A percentile compares a stretch with the other conserved stretches of the same genome.
These are phyloP conservation scores for Coreius guichenoti DNA, from an alignment of 2,797 vertebrate species.

Conservation along the genomic window DNA sequence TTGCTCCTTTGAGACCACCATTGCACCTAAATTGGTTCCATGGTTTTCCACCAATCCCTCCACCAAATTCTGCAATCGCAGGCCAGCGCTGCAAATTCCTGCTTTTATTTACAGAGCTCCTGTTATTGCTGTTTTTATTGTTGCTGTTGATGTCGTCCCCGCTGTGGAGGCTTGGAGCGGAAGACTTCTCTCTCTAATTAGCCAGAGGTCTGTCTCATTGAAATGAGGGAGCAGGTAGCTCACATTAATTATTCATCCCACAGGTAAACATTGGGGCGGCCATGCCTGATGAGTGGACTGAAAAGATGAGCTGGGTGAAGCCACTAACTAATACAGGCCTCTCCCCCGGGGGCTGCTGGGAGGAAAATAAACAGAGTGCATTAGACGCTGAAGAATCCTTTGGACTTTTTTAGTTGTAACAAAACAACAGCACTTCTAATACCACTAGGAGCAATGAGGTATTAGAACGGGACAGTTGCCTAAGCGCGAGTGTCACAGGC, in stretches of 20 bases:
- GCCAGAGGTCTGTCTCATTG: constrained; percentile 72
- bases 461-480: constrained; percentile 46
- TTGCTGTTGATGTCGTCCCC: constrained; percentile 66
- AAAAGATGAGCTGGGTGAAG: constrained; percentile 62
- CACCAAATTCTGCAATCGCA: constrained; percentile 44
- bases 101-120: constrained; percentile 47
- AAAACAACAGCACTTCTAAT: constrained; percentile 70
- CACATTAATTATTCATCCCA: constrained; percentile 82
- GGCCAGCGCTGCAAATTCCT: constrained; percentile 15
- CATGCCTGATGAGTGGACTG: constrained; percentile 70
- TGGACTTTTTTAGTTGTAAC: constrained; percentile 64
- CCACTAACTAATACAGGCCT: constrained; percentile 78
- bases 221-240: constrained; percentile 76
- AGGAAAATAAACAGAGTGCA: constrained; percentile 73
- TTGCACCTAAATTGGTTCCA: constrained; percentile 72
- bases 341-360: constrained; percentile 69
- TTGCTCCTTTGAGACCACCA: constrained; percentile 66
- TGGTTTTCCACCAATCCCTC: constrained; percentile 61
- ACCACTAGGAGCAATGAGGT: constrained; percentile 68
- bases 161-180: constrained; percentile 51
- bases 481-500: constrained; percentile 2
- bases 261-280: constrained; percentile 76
- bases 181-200: constrained; percentile 80
- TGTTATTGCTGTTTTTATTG: constrained; percentile 66
- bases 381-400: constrained; percentile 69